These are phyloP conservation scores for Tridacna crocea DNA, from an alignment of 2,888 invertebrate species.

Conservation along the genomic window DNA sequence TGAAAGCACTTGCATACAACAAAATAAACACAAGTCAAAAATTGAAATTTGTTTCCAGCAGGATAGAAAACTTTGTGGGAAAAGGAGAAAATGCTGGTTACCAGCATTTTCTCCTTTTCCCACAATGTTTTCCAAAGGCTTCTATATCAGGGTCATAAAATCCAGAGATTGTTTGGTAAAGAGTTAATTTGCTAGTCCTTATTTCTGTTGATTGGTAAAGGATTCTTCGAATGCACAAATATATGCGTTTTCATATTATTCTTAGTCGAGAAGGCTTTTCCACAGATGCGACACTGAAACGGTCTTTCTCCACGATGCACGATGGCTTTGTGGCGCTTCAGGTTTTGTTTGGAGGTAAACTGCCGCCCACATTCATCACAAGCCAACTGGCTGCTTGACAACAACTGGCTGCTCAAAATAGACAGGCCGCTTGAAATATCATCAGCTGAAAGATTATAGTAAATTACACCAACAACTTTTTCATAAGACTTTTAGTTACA, in stretches of 20 bases:
- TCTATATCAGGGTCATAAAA: too few relatives aligned
- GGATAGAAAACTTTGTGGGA: too few relatives aligned
- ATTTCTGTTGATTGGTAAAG: too few relatives aligned
- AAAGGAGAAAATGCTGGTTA: too few relatives aligned
- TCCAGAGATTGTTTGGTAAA: too few relatives aligned
- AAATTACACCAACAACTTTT: not conserved
- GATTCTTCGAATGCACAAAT: constrained; percentile 15
- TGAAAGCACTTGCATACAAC: too few relatives aligned
- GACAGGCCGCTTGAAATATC: not conserved
- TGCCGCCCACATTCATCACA: not conserved
- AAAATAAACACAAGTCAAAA: too few relatives aligned
- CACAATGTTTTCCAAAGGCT: too few relatives aligned
- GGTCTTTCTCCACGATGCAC: constrained; percentile 43
- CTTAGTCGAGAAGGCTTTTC: constrained; percentile 34
- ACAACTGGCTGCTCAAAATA: not conserved
- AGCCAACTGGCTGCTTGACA: not conserved
- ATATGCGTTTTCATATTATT: constrained; percentile 42
- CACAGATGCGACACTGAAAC: constrained; percentile 36
- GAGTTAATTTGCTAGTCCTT: too few relatives aligned
- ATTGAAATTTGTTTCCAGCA: too few relatives aligned
- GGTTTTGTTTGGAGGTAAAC: not conserved
- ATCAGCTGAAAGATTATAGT: not conserved
- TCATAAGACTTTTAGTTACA: too few relatives aligned
- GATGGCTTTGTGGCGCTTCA: constrained; percentile 15
- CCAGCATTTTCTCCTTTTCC: too few relatives aligned